Conservation (phyloP, 2,113 vertebrate genomes). For the Gorilla gorilla region DNA sequence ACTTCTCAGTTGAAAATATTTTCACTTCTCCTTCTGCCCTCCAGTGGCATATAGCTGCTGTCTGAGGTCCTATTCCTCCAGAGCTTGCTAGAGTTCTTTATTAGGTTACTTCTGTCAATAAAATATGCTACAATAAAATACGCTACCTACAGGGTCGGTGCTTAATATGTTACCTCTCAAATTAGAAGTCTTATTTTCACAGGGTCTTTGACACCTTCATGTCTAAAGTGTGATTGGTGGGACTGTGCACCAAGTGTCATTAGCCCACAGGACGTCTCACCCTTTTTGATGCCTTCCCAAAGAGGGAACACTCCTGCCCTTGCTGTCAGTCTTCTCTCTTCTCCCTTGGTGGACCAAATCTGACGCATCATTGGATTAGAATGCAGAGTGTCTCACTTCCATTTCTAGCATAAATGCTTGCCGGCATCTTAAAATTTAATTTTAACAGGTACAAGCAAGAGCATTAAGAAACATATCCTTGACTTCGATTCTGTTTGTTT, state of each 20-base stretch:
- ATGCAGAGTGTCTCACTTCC: neutral
- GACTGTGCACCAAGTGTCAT: rapidly evolving
- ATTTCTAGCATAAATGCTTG: neutral
- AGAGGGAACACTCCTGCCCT: neutral
- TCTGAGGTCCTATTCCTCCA: neutral
- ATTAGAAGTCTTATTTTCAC: neutral
- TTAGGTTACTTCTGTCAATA: neutral
- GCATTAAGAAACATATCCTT: constrained; percentile 7
- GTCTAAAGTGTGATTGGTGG: neutral
- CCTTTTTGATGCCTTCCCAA: neutral
- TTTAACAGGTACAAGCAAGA: constrained; percentile 9
- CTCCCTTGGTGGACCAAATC: neutral
- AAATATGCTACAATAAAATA: neutral
- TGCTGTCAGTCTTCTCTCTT: neutral
- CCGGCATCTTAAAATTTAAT: constrained; percentile 25
- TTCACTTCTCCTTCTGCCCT: neutral
- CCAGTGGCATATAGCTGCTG: neutral
- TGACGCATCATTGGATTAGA: neutral
- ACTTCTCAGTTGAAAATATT: neutral
- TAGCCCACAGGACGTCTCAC: neutral
- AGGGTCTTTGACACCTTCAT: neutral
- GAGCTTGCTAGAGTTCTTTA: neutral
- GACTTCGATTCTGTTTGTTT: constrained; percentile 67
- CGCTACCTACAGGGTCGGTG: neutral
- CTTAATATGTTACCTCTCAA: neutral